Conservation (phyloP, 2,113 vertebrate genomes). For the Lophotis ruficrista region DNA sequence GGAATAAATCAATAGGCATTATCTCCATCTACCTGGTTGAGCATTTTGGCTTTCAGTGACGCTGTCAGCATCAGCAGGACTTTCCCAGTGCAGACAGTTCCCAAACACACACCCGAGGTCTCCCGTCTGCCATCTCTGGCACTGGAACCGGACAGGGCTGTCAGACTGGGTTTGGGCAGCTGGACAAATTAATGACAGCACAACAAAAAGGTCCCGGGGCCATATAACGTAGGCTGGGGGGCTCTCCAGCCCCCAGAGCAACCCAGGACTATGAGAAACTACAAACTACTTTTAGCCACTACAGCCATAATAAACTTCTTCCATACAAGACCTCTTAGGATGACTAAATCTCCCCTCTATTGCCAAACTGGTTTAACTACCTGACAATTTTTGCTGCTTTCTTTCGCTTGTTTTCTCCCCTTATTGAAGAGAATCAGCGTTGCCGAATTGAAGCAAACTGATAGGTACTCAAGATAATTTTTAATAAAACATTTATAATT, state of each 20-base stretch:
- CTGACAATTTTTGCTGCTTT: background rate
- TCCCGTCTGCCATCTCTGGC: background rate
- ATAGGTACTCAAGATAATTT: slow-evolving; percentile 35
- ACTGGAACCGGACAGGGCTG: too few relatives aligned
- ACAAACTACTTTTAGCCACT: background rate
- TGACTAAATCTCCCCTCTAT: background rate
- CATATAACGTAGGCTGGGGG: background rate
- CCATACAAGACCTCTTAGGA: background rate
- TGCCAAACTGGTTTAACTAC: background rate
- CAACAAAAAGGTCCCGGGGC: too few relatives aligned
- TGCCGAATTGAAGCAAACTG: background rate
- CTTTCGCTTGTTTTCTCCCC: background rate
- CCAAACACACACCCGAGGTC: background rate
- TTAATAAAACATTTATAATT: slow-evolving; percentile 31
- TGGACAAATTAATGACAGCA: background rate
- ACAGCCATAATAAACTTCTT: background rate
- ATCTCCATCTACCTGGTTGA: background rate
- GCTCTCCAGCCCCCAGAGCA: background rate
- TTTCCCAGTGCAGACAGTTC: background rate
- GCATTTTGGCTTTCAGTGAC: background rate
- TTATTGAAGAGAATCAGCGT: background rate
- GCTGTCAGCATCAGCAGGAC: background rate
- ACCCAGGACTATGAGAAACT: background rate
- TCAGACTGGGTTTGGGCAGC: rapidly evolving
- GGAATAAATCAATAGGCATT: background rate